These are phyloP conservation scores for Mellivora capensis DNA, from an alignment of 2,113 vertebrate genomes.

Conservation along the genomic window DNA sequence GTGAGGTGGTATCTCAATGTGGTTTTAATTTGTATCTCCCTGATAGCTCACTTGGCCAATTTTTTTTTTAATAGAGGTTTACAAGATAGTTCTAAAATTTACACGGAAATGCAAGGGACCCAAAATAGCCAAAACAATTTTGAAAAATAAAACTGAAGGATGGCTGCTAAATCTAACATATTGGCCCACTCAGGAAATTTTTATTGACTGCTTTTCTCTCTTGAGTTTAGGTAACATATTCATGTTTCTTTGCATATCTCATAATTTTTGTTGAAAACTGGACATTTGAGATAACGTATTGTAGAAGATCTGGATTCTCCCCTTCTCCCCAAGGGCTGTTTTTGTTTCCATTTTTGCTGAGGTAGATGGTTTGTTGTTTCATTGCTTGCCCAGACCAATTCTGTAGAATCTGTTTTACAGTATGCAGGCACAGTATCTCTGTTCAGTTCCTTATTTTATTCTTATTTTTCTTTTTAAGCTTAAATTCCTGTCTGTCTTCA, in stretches of 20 bases:
- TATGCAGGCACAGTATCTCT: not conserved
- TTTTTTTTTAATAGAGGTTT: too few relatives aligned
- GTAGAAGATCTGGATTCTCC: not conserved
- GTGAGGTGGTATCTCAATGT: too few relatives aligned
- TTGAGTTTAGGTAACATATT: not conserved
- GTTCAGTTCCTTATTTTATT: not conserved
- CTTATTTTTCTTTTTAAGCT: not conserved
- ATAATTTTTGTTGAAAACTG: not conserved
- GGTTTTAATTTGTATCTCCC: too few relatives aligned
- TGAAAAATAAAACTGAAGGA: too few relatives aligned
- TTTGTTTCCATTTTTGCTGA: not conserved
- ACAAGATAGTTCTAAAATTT: too few relatives aligned
- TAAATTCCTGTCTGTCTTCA: not conserved
- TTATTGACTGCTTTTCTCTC: not conserved
- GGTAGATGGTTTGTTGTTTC: not conserved
- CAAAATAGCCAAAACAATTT: too few relatives aligned
- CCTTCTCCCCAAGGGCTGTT: too few relatives aligned
- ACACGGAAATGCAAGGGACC: too few relatives aligned
- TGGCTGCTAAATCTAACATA: not conserved
- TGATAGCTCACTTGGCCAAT: too few relatives aligned
- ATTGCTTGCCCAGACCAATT: not conserved
- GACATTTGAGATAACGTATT: not conserved
- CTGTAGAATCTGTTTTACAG: not conserved
- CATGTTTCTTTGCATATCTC: not conserved
- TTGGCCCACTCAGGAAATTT: not conserved